Percentiles rank a stretch among this genome's conserved stretches.
Conservation (phyloP, 2,888 invertebrate genomes). For the Dendrolimus pini region DNA sequence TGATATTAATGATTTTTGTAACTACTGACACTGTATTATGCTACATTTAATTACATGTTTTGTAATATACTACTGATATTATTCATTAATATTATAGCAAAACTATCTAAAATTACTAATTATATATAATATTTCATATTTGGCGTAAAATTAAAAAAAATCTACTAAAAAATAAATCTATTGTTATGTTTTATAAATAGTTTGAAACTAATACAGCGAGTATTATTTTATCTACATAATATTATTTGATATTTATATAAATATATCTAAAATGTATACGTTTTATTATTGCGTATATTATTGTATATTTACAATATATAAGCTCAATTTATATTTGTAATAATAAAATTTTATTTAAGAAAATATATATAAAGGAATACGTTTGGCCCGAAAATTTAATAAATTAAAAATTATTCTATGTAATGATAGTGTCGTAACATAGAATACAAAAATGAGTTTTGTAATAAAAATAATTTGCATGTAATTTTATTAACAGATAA, state of each 20-base stretch:
- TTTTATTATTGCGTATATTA: not conserved
- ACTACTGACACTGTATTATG: too few relatives aligned
- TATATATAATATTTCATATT: not conserved
- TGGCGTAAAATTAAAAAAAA: not conserved
- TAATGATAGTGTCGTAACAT: too few relatives aligned
- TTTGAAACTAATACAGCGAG: not conserved
- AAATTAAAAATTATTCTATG: not conserved
- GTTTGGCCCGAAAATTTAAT: not conserved
- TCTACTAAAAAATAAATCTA: not conserved
- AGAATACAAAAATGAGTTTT: too few relatives aligned
- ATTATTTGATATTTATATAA: not conserved
- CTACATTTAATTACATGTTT: too few relatives aligned
- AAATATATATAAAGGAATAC: not conserved
- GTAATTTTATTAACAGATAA: too few relatives aligned
- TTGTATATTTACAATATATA: conserved; percentile 1
- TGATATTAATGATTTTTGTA: too few relatives aligned
- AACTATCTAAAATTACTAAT: too few relatives aligned
- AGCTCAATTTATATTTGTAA: not conserved
- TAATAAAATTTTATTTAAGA: not conserved
- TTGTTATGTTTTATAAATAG: not conserved
- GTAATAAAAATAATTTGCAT: too few relatives aligned
- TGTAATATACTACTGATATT: too few relatives aligned
- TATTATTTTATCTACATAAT: not conserved
- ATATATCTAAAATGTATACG: too few relatives aligned
- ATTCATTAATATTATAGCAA: too few relatives aligned